phyloP scores from a whole-genome alignment of 2,888 invertebrate species.

The Steinernema hermaphroditum region DNA sequence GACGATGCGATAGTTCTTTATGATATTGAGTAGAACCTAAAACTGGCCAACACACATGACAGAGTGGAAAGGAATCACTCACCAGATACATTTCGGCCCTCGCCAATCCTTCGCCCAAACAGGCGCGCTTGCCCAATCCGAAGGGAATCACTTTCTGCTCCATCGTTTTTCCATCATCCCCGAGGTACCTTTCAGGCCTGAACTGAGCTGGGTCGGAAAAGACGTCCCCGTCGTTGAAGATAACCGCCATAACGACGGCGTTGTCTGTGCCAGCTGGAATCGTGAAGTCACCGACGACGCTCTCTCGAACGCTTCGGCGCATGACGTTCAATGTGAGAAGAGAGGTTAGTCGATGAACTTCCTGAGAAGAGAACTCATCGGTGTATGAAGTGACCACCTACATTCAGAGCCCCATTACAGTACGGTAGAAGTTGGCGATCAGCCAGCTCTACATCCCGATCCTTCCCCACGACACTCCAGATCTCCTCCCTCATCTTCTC shows the following conservation, averaged over 20 bases:
- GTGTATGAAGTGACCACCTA: not conserved
- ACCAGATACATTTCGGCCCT: conserved; percentile 28
- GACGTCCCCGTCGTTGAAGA: not conserved
- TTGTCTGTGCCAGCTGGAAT: conserved; percentile 39
- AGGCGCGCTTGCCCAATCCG: conserved; percentile 33
- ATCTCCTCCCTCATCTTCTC: conserved; percentile 15
- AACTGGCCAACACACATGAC: no score
- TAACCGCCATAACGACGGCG: not conserved
- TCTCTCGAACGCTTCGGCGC: conserved; percentile 31
- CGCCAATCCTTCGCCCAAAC: conserved; percentile 27
- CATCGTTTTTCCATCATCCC: conserved; percentile 16
- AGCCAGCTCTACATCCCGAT: not conserved
- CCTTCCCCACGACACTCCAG: not conserved
- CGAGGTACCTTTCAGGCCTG: conserved; percentile 46
- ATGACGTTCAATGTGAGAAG: conserved; percentile 41
- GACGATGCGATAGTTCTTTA: not conserved
- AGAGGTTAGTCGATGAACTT: conserved; percentile 44
- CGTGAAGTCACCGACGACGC: conserved; percentile 38
- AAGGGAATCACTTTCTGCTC: conserved; percentile 12
- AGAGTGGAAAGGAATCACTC: not conserved
- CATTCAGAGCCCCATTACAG: not conserved
- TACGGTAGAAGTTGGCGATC: not conserved
- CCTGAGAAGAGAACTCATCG: conserved; percentile 33
- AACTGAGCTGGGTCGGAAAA: conserved; percentile 45
- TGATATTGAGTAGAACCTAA: not conserved